phyloP scores from a whole-genome alignment of 2,888 invertebrate species.

The Zaprionus lineosus region DNA sequence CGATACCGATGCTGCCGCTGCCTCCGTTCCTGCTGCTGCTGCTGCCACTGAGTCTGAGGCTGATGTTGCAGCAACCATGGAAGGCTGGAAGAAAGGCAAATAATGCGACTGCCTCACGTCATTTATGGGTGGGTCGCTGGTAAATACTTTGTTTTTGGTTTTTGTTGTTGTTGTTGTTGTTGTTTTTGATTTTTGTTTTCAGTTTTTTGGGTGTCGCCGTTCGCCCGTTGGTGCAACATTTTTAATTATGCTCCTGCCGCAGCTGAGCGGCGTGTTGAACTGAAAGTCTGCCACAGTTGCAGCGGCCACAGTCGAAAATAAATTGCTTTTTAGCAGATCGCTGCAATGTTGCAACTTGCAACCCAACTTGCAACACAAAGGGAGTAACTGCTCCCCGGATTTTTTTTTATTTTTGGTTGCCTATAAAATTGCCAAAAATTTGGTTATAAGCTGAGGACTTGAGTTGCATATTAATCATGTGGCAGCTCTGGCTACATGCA shows the following conservation, averaged over 20 bases:
- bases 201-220: conserved; percentile 56
- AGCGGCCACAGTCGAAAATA: conserved; percentile 44
- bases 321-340: conserved; percentile 55
- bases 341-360: conserved; percentile 1
- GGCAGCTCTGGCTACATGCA: too few relatives aligned
- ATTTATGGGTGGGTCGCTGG: conserved; percentile 72
- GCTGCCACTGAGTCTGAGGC: conserved; percentile 37
- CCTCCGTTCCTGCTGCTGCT: conserved; percentile 23
- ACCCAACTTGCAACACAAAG: too few relatives aligned
- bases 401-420: conserved; percentile 1
- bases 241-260: conserved; percentile 70
- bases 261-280: conserved; percentile 40
- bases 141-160: conserved; percentile 10
- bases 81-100: conserved; percentile 70
- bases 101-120: conserved; percentile 74
- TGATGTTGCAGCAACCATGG: conserved; percentile 41
- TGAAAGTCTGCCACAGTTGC: conserved; percentile 44
- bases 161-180: too few relatives aligned
- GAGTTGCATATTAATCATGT: conserved; percentile 29
- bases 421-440: conserved; percentile 6
- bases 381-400: conserved; percentile 1
- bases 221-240: conserved; percentile 48
- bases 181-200: neutral
- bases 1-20: conserved; percentile 61
- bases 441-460: conserved; percentile 2